These are phyloP conservation scores for Catonia carolina DNA, from an alignment of 2,888 invertebrate species.

Conservation along the genomic window DNA sequence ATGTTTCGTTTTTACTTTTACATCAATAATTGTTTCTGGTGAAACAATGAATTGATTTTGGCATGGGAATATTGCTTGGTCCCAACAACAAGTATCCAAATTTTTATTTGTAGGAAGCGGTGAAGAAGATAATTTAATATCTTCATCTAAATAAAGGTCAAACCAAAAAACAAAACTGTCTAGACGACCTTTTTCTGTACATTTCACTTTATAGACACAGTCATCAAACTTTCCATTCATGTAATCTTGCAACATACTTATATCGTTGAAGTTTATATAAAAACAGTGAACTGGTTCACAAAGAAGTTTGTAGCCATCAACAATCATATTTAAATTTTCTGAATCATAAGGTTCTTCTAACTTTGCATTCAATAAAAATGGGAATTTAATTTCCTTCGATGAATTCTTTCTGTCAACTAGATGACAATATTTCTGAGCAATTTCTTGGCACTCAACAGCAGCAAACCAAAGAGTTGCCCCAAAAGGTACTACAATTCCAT, in stretches of 20 bases:
- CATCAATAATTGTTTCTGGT: slow-evolving; percentile 40
- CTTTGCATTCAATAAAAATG: slow-evolving; percentile 38
- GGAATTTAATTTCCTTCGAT: slow-evolving; percentile 29
- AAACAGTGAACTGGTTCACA: slow-evolving; percentile 52
- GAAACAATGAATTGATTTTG: slow-evolving; percentile 41
- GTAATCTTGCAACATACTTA: slow-evolving; percentile 45
- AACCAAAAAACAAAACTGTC: slow-evolving; percentile 69
- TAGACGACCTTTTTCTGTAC: slow-evolving; percentile 47
- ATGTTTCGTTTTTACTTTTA: slow-evolving; percentile 43
- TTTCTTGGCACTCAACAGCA: slow-evolving; percentile 52
- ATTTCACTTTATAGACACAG: slow-evolving; percentile 40
- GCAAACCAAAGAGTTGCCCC: slow-evolving; percentile 57
- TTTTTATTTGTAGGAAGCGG: slow-evolving; percentile 28
- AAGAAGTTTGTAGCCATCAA: slow-evolving; percentile 50
- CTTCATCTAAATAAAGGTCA: slow-evolving; percentile 58
- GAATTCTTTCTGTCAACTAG: slow-evolving; percentile 33
- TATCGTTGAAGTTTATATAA: slow-evolving; percentile 57
- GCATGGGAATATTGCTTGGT: slow-evolving; percentile 65
- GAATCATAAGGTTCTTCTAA: slow-evolving; percentile 59
- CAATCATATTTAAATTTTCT: slow-evolving; percentile 54
- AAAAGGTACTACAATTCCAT: slow-evolving; percentile 53
- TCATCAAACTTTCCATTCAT: slow-evolving; percentile 39
- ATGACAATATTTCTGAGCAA: slow-evolving; percentile 48
- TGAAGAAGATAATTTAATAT: slow-evolving; percentile 48
- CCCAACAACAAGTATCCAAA: slow-evolving; percentile 55